Base-by-base conservation (phyloP, 2,888 invertebrate genomes). In the Eledone cirrhosa region DNA sequence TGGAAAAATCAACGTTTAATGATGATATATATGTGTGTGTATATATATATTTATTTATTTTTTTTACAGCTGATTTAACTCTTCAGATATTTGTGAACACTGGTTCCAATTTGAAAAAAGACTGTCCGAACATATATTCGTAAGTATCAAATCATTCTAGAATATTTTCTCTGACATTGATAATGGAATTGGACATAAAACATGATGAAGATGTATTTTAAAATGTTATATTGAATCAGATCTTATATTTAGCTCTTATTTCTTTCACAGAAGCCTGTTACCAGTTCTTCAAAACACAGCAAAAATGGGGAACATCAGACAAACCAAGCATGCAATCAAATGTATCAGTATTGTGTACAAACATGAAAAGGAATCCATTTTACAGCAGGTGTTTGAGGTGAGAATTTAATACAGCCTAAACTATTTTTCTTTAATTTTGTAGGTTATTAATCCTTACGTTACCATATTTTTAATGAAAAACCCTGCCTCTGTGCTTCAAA, bases 261-360 rank as follows among this genome's bases (percentile, higher is more conserved):
- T 75, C 76, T 78, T 59, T 83, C 85, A 22, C 85, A 94, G 95
- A 77, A 93, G 94, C 82, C 91, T 98, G 89, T 94, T 96, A 48
- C 95, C 96, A 1, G 93, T 96, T 77, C 96, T 98, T 90, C 95
- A 96, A 89, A 95, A 94, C 78, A 95, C 97, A 89, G 95, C 97
- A 0, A 94, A 95, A 87, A 94, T 94, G 69, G 98, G 98, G 19
- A 95, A 96, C 5, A 95, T 96, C 0, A 97, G 97, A 91, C 98
- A 98, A 91, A 97, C 98, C 11, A 99, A 99, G 91, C 97, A 98
- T 87, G 97, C 98, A 5, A 95, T 99, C 81, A 94, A 96, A 84
- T 98, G 98, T 91, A 93, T 99, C 78, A 88, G 89, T 83, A 86
- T 86, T 29, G 87, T 92, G 41, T 88, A 89, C 79, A 81, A 83